Evolutionary conservation across 1,140 invertebrate species (phyloP).

Genomic region (Drosophila ironensis): DNA sequence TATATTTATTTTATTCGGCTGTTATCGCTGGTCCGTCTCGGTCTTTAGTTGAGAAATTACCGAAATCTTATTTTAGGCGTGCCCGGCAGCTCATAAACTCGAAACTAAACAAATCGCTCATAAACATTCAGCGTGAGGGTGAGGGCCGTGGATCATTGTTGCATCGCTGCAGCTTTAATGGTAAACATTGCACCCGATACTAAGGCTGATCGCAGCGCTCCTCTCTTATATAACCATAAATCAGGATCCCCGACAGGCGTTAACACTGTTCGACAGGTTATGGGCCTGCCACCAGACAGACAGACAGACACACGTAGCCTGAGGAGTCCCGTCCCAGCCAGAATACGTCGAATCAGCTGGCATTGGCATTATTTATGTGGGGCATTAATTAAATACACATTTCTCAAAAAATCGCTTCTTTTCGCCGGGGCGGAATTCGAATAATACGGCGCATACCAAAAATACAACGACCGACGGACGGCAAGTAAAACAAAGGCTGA

Average conservation of each 20-base stretch:
- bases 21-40: conserved; percentile 35
- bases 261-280: conserved; percentile 13
- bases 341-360: conserved; percentile 1
- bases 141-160: conserved; percentile 49
- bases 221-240: conserved; percentile 71
- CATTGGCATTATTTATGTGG: conserved; percentile 50
- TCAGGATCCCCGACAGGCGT: conserved; percentile 15
- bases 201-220: conserved; percentile 15
- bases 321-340: conserved; percentile 2
- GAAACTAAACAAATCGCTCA: conserved; percentile 8
- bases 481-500: conserved; percentile 32
- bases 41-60: conserved; percentile 32
- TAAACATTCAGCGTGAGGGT: conserved; percentile 37
- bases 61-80: conserved; percentile 25
- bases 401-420: conserved; percentile 40
- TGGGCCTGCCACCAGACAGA: not conserved
- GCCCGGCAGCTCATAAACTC: conserved; percentile 21
- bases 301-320: not conserved
- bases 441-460: conserved; percentile 36
- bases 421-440: conserved; percentile 21
- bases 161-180: conserved; percentile 52
- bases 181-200: conserved; percentile 22
- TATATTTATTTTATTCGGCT: conserved; percentile 51
- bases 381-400: conserved; percentile 52
- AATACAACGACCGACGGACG: conserved; percentile 37